A percentile compares a stretch with the other conserved stretches of the same genome.
These are phyloP conservation scores for Notiomystis cincta DNA, from an alignment of 2,113 vertebrate genomes.

Conservation along the genomic window DNA sequence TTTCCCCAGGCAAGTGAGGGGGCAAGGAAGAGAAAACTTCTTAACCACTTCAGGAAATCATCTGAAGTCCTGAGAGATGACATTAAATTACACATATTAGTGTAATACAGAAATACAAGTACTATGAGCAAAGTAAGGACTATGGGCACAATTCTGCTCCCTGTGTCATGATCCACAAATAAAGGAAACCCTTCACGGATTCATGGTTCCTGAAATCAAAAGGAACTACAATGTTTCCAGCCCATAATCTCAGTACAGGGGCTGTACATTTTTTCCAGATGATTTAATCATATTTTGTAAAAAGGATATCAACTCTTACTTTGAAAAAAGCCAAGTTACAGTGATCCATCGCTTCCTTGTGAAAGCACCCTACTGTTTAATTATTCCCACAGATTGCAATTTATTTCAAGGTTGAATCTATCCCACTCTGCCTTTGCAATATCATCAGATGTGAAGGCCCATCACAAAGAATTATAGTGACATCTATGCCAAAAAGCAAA, in stretches of 20 bases:
- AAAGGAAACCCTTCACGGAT: background rate
- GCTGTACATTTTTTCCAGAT: background rate
- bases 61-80: background rate
- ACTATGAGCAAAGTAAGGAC: background rate
- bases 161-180: background rate
- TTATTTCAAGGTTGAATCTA: background rate
- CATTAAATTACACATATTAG: background rate
- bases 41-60: background rate
- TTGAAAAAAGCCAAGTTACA: background rate
- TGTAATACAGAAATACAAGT: background rate
- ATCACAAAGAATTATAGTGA: background rate
- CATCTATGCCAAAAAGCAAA: background rate
- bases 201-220: background rate
- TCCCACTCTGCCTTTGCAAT: background rate
- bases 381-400: background rate
- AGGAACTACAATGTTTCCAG: background rate
- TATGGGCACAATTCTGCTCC: background rate
- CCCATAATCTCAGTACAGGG: background rate
- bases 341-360: background rate
- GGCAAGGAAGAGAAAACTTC: background rate
- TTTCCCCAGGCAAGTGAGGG: background rate
- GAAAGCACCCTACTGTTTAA: background rate
- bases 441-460: background rate
- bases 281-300: background rate
- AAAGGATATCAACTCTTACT: background rate